phyloP scores from a whole-genome alignment of 2,888 invertebrate genomes.

The Stegophylla sp. region DNA sequence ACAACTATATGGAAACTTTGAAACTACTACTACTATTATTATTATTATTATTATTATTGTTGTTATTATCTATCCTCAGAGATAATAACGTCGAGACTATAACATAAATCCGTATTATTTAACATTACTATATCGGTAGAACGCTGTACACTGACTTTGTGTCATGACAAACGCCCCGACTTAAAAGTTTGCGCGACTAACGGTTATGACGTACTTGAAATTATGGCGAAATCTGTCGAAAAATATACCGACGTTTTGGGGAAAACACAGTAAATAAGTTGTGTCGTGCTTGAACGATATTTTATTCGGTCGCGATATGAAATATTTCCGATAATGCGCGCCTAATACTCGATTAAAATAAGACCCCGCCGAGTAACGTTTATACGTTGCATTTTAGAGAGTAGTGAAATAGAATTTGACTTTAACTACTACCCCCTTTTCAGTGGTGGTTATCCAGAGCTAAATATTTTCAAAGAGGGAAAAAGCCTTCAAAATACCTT shows the following conservation, averaged over 20 bases:
- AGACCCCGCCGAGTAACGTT: too few relatives aligned
- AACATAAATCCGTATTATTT: slow-evolving; percentile 47
- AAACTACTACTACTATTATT: too few relatives aligned
- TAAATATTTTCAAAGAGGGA: too few relatives aligned
- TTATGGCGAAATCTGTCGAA: slow-evolving; percentile 7
- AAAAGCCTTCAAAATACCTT: too few relatives aligned
- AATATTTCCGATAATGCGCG: too few relatives aligned
- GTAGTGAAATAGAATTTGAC: too few relatives aligned
- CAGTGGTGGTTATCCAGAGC: too few relatives aligned
- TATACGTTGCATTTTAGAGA: too few relatives aligned
- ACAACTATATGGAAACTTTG: slow-evolving; percentile 25
- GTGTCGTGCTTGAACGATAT: background rate
- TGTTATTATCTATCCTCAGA: slow-evolving; percentile 28
- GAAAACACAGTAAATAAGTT: background rate
- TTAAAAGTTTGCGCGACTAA: slow-evolving; percentile 21
- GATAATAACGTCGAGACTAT: slow-evolving; percentile 22
- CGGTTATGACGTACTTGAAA: background rate
- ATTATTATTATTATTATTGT: slow-evolving; percentile 29
- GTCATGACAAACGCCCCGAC: slow-evolving; percentile 16
- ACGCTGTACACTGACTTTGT: slow-evolving; percentile 27
- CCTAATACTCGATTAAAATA: too few relatives aligned
- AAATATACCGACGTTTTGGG: background rate
- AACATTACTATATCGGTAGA: slow-evolving; percentile 22
- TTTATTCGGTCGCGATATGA: background rate
- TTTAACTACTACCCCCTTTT: too few relatives aligned